Percentiles rank a stretch among this genome's conserved stretches.
These are phyloP conservation scores for Penaeus monodon DNA, from an alignment of 2,888 invertebrate species.

Conservation along the genomic window DNA sequence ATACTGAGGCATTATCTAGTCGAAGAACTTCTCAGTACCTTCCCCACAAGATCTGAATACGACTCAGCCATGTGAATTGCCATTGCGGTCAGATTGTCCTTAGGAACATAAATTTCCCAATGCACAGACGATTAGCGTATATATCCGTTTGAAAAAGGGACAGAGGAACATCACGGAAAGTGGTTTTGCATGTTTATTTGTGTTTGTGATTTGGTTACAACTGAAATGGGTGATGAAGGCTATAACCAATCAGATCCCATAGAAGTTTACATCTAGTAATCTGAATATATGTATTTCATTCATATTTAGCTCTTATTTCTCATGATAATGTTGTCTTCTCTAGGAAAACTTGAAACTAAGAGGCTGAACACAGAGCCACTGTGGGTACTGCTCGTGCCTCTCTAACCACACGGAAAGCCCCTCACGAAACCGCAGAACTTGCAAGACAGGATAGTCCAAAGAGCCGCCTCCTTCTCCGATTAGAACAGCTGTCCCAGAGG, in stretches of 20 bases:
- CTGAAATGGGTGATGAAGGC: background rate
- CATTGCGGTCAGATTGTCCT: slow-evolving; percentile 38
- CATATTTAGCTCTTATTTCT: background rate
- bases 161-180: slow-evolving; percentile 31
- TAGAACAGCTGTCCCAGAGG: slow-evolving; percentile 21
- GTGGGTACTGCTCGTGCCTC: background rate
- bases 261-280: too few relatives aligned
- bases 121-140: background rate
- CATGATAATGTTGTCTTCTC: background rate
- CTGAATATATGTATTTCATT: background rate
- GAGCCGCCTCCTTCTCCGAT: background rate
- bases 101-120: slow-evolving; percentile 14
- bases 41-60: slow-evolving; percentile 21
- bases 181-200: slow-evolving; percentile 9
- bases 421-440: slow-evolving; percentile 35
- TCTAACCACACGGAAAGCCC: slow-evolving; percentile 42
- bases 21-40: slow-evolving; percentile 27
- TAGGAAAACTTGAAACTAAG: slow-evolving; percentile 48
- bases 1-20: slow-evolving; percentile 38
- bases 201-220: too few relatives aligned
- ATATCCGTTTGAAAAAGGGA: slow-evolving; percentile 20
- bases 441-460: background rate
- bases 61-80: slow-evolving; percentile 41
- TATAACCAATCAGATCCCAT: too few relatives aligned
- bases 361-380: background rate